These are phyloP conservation scores for Tarsius wallacei DNA, from an alignment of 2,797 vertebrate genomes.

Conservation along the genomic window DNA sequence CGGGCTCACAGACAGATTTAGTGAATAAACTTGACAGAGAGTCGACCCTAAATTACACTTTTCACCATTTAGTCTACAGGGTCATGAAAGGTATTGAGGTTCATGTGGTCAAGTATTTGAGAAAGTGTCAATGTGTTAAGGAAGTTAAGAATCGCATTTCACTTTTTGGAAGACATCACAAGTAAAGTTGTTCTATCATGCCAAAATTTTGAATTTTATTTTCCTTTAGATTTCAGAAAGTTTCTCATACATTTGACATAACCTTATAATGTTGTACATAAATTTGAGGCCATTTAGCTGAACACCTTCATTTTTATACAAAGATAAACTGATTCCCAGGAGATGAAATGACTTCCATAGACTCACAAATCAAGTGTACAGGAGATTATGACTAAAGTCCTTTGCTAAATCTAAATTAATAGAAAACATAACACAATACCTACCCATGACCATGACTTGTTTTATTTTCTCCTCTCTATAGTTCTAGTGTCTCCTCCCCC, in stretches of 20 bases:
- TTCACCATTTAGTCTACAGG: not conserved
- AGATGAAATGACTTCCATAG: not conserved
- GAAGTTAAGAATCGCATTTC: not conserved
- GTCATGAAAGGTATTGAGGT: not conserved
- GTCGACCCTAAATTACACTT: not conserved
- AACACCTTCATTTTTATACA: not conserved
- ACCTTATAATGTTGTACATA: not conserved
- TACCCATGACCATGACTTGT: not conserved
- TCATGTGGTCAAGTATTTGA: not conserved
- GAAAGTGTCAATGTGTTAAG: not conserved
- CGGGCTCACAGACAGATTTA: not conserved
- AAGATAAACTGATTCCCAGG: not conserved
- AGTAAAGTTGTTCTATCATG: not conserved
- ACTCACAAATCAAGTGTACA: not conserved
- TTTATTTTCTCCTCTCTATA: not conserved
- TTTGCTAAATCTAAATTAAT: not conserved
- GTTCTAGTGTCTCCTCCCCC: not conserved
- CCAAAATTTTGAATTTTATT: not conserved
- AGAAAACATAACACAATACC: not conserved
- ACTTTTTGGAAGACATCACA: not conserved
- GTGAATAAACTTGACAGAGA: not conserved
- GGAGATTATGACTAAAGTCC: not conserved
- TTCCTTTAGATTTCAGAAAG: not conserved
- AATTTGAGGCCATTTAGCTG: not conserved
- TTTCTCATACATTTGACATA: not conserved